Evolutionary conservation across 2,113 vertebrate genomes (phyloP), one percentile per base, ranked within the genome.

Genomic region (Albula glossodonta): DNA sequence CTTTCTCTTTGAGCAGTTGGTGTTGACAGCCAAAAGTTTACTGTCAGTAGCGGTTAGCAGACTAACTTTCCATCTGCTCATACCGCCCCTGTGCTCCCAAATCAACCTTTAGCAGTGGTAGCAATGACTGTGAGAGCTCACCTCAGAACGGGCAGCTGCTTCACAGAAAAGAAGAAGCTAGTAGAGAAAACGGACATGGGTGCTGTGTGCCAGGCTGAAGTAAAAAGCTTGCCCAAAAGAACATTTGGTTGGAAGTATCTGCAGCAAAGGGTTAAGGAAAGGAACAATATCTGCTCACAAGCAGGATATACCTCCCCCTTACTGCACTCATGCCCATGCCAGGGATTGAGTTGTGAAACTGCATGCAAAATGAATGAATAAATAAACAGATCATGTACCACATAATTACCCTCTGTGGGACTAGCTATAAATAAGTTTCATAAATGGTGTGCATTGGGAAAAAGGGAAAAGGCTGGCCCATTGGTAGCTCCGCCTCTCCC

Each of bases 371-470:
- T 92, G 90, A 93, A 53, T 82, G 52, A 82, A 94, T 93, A 93
- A 93, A 92, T 93, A 93, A 94, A 93, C 92, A 92, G 91, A 94
- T 93, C 92, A 92, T 92, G 91, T 81, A 88, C 86, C 87, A 91
- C 89, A 92, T 93, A 94, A 94, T 95, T 93, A 94, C 91, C 92
- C 93, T 92, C 92, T 89, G 87, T 88, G 92, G 92, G 92, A 94
- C 91, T 93, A 89, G 86, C 51, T 53, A 81, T 53, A 79, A 79
- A 92, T 92, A 88, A 88, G 85, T 89, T 92, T 90, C 91, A 88
- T 89, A 91, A 91, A 87, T 86, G 86, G 90, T 88, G 80, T 4
- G 83, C 82, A 31, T 25, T 70, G 78, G 78, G 49, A 25, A 13
- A 50, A 22, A 84, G 48, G 48, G 48, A 51, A 74, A 51, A 70